phyloP scores from a whole-genome alignment of 2,888 invertebrate species.

The Perdita meconis region DNA sequence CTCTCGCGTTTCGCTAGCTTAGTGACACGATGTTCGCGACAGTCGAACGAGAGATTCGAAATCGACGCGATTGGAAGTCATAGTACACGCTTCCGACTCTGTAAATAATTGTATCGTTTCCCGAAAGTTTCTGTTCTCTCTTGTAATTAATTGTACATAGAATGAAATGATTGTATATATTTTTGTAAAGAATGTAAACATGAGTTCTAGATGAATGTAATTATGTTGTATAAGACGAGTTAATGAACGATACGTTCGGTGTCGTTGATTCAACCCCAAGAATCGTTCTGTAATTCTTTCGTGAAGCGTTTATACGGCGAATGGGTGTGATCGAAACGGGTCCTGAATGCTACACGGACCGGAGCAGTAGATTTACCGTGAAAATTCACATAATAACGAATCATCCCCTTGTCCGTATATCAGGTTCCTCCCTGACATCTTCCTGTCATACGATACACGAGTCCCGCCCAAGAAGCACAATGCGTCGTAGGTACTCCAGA shows the following conservation, averaged over 20 bases:
- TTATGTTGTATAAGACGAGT: constrained; percentile 36
- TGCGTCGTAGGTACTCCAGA: constrained; percentile 61
- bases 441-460: constrained; percentile 80
- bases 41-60: neutral
- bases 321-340: constrained; percentile 21
- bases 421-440: constrained; percentile 76
- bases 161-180: constrained; percentile 64
- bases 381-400: constrained; percentile 80
- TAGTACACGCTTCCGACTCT: neutral
- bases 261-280: neutral
- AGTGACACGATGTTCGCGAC: neutral
- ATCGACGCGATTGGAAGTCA: neutral
- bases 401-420: constrained; percentile 79
- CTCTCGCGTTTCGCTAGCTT: neutral
- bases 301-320: neutral
- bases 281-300: constrained; percentile 1
- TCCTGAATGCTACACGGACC: constrained; percentile 14
- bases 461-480: constrained; percentile 74
- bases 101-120: constrained; percentile 31
- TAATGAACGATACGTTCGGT: constrained; percentile 4
- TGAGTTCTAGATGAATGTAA: constrained; percentile 16
- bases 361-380: constrained; percentile 67
- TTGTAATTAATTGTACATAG: constrained; percentile 68
- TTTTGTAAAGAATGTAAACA: constrained; percentile 66
- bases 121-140: constrained; percentile 48